A percentile compares a stretch with the other conserved stretches of the same genome.
These are phyloP conservation scores for Micropterix aruncella DNA, from an alignment of 2,888 invertebrate genomes.

Conservation along the genomic window DNA sequence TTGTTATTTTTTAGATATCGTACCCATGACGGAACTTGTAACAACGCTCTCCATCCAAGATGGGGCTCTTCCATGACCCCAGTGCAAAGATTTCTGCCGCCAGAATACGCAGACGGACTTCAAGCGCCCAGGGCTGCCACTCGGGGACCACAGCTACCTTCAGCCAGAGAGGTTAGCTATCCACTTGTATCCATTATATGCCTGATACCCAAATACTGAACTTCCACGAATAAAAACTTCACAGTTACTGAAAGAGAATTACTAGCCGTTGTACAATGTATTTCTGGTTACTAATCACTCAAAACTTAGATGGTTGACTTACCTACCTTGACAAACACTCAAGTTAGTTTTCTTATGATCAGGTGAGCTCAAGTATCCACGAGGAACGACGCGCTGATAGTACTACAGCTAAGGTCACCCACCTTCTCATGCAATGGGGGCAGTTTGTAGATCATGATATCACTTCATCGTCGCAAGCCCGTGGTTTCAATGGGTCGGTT, in stretches of 20 bases:
- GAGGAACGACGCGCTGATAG: slow-evolving; percentile 45
- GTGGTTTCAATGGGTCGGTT: slow-evolving; percentile 64
- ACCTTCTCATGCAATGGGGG: slow-evolving; percentile 84
- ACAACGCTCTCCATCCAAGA: slow-evolving; percentile 61
- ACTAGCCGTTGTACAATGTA: too few species aligned
- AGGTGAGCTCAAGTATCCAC: slow-evolving; percentile 22
- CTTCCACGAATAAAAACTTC: too few species aligned
- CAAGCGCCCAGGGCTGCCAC: slow-evolving; percentile 41
- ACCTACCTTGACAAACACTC: not conserved
- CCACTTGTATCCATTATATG: too few species aligned
- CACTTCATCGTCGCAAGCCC: slow-evolving; percentile 62
- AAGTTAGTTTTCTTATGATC: not conserved
- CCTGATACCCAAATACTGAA: too few species aligned
- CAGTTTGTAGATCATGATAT: slow-evolving; percentile 85
- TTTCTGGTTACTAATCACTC: too few species aligned
- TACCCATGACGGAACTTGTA: slow-evolving; percentile 81
- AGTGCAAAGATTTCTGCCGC: slow-evolving; percentile 66
- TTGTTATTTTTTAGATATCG: too few species aligned
- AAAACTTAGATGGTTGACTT: not conserved
- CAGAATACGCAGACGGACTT: slow-evolving; percentile 68
- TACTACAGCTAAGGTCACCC: slow-evolving; percentile 53
- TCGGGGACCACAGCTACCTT: slow-evolving; percentile 50
- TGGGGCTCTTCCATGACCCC: slow-evolving; percentile 76
- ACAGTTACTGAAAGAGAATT: too few species aligned
- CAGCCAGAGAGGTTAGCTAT: slow-evolving; percentile 64